Evolutionary conservation across 2,797 vertebrate genomes (phyloP).

Genomic region (Arnoldichthys spilopterus): DNA sequence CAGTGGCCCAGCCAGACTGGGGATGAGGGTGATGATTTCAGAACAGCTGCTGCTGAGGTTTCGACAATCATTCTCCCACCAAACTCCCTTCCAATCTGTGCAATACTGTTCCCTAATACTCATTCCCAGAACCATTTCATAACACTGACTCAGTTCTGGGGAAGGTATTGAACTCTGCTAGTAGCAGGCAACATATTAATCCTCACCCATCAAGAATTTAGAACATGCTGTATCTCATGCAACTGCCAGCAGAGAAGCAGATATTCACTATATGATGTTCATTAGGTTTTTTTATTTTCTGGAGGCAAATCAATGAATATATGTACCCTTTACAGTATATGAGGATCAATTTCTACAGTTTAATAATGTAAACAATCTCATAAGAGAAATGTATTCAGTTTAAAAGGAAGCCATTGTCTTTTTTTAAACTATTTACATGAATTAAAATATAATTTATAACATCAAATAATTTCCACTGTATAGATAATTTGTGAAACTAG

Average conservation of each 20-base stretch:
- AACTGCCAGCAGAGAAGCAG: neutral
- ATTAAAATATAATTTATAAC: conserved; percentile 99
- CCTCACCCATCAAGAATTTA: neutral
- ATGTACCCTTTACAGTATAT: conserved; percentile 97
- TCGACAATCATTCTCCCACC: neutral
- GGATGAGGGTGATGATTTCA: conserved; percentile 9
- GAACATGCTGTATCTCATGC: neutral
- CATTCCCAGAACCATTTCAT: conserved; percentile 14
- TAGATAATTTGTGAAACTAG: conserved; percentile 99
- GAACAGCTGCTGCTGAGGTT: conserved; percentile 23
- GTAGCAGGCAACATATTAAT: neutral
- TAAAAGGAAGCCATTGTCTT: conserved; percentile 94
- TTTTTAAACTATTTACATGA: conserved; percentile 97
- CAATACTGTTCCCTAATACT: conserved; percentile 7
- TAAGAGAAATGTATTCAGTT: conserved; percentile 90
- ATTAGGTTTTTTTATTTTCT: conserved; percentile 86
- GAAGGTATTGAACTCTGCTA: neutral
- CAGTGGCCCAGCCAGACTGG: conserved; percentile 16
- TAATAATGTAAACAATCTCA: conserved; percentile 99
- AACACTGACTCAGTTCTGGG: neutral
- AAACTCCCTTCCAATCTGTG: neutral
- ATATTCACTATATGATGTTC: conserved; percentile 65
- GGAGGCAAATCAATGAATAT: conserved; percentile 96
- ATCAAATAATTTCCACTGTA: conserved; percentile 91
- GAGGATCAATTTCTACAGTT: conserved; percentile 99